Evolutionary conservation across 2,797 vertebrate genomes (phyloP).

Genomic region (Myotis vivesi): DNA sequence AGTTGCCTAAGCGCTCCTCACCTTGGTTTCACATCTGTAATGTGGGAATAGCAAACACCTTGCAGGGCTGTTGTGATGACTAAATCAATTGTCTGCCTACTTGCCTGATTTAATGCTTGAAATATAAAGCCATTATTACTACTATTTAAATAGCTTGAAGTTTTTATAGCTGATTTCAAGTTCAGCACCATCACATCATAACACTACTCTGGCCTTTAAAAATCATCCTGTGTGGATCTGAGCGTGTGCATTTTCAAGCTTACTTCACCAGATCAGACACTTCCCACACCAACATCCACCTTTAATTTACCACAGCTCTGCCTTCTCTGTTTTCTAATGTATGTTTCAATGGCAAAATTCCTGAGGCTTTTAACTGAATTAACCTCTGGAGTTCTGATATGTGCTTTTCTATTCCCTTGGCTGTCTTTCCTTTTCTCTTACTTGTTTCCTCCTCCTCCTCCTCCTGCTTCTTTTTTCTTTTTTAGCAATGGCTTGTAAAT

Average conservation of each 20-base stretch:
- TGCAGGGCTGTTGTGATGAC: neutral
- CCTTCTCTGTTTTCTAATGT: slow-evolving; percentile 11
- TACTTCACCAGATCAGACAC: neutral
- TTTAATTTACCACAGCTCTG: neutral
- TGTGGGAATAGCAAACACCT: neutral
- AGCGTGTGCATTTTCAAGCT: neutral
- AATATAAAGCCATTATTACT: neutral
- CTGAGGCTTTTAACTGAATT: neutral
- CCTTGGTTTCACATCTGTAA: neutral
- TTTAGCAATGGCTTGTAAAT: neutral
- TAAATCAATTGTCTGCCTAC: neutral
- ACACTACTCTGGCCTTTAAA: slow-evolving; percentile 20
- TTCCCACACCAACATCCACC: neutral
- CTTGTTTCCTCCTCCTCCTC: too few relatives aligned
- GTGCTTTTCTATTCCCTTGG: neutral
- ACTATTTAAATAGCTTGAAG: neutral
- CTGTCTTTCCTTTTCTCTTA: neutral
- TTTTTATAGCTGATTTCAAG: neutral
- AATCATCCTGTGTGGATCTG: neutral
- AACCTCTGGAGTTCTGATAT: neutral
- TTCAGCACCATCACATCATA: neutral
- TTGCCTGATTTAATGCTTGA: neutral
- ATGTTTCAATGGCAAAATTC: neutral
- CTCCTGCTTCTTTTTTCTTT: neutral
- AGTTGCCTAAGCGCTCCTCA: neutral